Evolutionary conservation across 1,140 invertebrate species (phyloP).

Genomic region (Argopecten irradians): DNA sequence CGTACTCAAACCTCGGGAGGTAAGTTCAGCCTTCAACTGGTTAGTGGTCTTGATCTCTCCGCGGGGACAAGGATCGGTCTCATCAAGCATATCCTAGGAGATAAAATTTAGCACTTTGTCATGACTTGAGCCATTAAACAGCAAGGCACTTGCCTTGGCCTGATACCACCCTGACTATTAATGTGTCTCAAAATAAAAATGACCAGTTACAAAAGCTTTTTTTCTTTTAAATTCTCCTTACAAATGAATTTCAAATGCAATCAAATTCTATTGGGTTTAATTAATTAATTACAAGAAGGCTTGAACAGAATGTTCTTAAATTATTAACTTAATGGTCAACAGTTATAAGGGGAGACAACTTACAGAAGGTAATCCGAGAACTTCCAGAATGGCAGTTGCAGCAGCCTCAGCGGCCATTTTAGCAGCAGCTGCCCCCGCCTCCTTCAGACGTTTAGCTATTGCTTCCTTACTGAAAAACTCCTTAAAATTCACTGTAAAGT

Average conservation of each 20-base stretch:
- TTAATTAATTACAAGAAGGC: no score
- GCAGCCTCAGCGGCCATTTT: constrained; percentile 32
- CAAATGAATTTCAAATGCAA: no score
- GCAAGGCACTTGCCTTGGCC: no score
- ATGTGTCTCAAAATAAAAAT: no score
- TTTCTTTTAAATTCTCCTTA: no score
- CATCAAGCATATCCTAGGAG: constrained; percentile 39
- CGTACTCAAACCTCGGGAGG: constrained; percentile 38
- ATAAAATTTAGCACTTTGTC: no score
- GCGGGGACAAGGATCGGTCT: constrained; percentile 53
- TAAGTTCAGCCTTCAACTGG: constrained; percentile 40
- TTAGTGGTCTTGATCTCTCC: constrained; percentile 53
- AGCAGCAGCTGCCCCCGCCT: constrained; percentile 35
- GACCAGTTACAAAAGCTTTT: no score
- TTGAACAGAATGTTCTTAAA: no score
- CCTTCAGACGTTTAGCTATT: constrained; percentile 46
- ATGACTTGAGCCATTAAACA: no score
- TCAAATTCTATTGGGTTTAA: no score
- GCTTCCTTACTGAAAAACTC: constrained; percentile 46
- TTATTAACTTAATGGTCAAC: no score
- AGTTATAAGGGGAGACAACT: neutral
- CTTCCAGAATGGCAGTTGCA: constrained; percentile 4
- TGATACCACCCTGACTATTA: no score
- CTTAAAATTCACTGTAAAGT: constrained; percentile 48
- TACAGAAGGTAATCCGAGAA: constrained; percentile 38